Evolutionary conservation across 2,797 vertebrate genomes (phyloP).

Genomic region (Tapirus indicus): DNA sequence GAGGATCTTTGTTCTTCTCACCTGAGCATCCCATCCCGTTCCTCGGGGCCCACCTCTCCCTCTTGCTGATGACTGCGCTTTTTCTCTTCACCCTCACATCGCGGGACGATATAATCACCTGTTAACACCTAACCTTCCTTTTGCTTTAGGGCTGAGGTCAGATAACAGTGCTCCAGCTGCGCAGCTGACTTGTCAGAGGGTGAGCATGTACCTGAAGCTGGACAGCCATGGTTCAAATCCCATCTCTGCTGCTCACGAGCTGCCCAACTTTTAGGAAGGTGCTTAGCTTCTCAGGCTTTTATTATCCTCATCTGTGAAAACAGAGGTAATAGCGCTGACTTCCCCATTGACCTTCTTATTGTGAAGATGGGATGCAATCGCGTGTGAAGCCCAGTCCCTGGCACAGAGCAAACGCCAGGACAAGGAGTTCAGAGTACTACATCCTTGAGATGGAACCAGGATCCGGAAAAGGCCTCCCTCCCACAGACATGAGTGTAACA

Average conservation of each 20-base stretch:
- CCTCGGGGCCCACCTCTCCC: not conserved
- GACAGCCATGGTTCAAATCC: not conserved
- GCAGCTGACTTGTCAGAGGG: not conserved
- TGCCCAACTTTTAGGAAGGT: not conserved
- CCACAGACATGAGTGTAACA: not conserved
- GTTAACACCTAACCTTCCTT: not conserved
- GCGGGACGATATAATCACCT: not conserved
- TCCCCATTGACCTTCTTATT: not conserved
- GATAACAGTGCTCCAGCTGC: not conserved
- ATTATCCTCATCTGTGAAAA: not conserved
- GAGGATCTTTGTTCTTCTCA: not conserved
- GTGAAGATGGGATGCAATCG: not conserved
- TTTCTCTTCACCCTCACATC: not conserved
- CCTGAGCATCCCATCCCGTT: not conserved
- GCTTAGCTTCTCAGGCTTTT: not conserved
- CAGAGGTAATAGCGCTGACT: too few relatives aligned
- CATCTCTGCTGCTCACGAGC: not conserved
- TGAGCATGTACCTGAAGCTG: rapidly evolving
- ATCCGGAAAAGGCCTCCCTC: not conserved
- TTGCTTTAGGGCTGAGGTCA: not conserved
- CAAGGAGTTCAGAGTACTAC: not conserved
- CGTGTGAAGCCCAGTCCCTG: not conserved
- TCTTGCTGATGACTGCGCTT: not conserved
- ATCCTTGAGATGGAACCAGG: not conserved
- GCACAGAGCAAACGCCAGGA: not conserved